A percentile compares a stretch with the other conserved stretches of the same genome.
Evolutionary conservation across 2,888 invertebrate genomes (phyloP).

Genomic region (Caenorhabditis sp.): DNA sequence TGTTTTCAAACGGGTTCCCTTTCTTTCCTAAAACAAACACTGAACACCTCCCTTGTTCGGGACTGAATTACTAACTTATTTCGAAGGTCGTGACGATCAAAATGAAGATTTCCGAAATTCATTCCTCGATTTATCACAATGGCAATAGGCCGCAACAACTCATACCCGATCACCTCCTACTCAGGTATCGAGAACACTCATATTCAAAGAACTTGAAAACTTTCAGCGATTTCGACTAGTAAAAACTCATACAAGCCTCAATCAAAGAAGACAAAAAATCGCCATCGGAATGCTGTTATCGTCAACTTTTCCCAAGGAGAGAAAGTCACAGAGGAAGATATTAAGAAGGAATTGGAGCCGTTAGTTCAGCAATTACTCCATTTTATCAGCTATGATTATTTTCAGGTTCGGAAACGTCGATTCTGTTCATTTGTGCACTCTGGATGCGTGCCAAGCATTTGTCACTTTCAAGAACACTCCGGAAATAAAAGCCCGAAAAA

Average conservation of each 20-base stretch:
- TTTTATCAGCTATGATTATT: neutral
- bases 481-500: conserved; percentile 10
- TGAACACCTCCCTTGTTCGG: neutral
- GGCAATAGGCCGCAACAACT: conserved; percentile 22
- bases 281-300: conserved; percentile 39
- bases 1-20: conserved; percentile 14
- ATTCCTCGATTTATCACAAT: conserved; percentile 47
- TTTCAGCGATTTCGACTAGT: conserved; percentile 31
- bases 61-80: conserved; percentile 1
- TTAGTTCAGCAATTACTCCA: neutral
- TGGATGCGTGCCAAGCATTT: conserved; percentile 58
- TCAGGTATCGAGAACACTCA: conserved; percentile 13
- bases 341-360: conserved; percentile 29
- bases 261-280: conserved; percentile 1
- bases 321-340: conserved; percentile 21
- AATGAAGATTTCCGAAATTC: conserved; percentile 32
- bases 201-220: neutral
- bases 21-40: conserved; percentile 26
- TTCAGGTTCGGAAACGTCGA: conserved; percentile 45
- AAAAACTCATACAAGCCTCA: conserved; percentile 7
- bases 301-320: conserved; percentile 43
- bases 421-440: conserved; percentile 34
- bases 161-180: conserved; percentile 26
- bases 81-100: conserved; percentile 4
- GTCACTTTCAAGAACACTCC: conserved; percentile 25